Evolutionary conservation across 2,113 vertebrate genomes (phyloP).

Genomic region (Halichoerus grypus): DNA sequence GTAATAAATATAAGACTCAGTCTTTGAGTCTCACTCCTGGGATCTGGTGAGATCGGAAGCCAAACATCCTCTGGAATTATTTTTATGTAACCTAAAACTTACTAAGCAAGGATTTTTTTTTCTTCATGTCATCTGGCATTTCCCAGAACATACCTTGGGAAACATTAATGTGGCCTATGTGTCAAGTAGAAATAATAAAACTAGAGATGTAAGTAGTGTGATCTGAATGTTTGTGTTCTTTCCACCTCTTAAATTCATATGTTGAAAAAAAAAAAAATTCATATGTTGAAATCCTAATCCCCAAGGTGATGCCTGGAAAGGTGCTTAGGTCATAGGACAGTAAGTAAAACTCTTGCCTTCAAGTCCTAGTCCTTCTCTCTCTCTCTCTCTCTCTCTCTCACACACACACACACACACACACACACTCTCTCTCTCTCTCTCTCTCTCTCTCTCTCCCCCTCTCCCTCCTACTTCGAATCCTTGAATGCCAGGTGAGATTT

Average conservation of each 20-base stretch:
- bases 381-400: neutral
- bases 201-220: neutral
- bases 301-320: too few species aligned
- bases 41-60: neutral
- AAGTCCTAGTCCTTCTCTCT: neutral
- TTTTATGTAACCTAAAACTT: slow-evolving; percentile 3
- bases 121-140: neutral
- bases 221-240: neutral
- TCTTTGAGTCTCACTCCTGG: neutral
- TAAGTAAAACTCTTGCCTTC: neutral
- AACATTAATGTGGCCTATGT: neutral
- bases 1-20: neutral
- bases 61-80: slow-evolving; percentile 16
- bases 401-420: neutral
- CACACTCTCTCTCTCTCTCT: too few species aligned
- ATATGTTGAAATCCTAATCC: neutral
- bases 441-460: too few species aligned
- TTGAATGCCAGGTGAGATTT: neutral
- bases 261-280: neutral
- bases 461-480: neutral
- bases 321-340: neutral
- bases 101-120: neutral
- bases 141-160: neutral
- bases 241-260: neutral
- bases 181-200: neutral